Percentiles rank a stretch among this genome's conserved stretches.
phyloP scores from a whole-genome alignment of 1,140 invertebrate genomes.

The Hylyphantes graminicola region DNA sequence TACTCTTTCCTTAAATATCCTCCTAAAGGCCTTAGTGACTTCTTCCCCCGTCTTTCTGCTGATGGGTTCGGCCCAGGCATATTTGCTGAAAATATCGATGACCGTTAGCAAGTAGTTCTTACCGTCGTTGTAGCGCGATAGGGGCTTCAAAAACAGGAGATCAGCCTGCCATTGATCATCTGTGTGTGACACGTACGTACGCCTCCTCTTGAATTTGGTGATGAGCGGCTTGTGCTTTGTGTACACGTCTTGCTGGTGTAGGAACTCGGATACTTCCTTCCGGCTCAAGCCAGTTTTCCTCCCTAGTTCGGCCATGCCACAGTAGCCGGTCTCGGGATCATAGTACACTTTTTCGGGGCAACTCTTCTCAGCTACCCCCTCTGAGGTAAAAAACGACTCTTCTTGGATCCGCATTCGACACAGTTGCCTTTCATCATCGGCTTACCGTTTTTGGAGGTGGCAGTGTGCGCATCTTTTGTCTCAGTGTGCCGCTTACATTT shows the following conservation, averaged over 20 bases:
- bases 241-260: slow-evolving; percentile 52
- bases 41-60: slow-evolving; percentile 67
- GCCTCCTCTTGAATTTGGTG: slow-evolving; percentile 54
- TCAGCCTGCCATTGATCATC: slow-evolving; percentile 68
- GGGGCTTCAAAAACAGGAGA: slow-evolving; percentile 64
- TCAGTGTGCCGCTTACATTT: slow-evolving; percentile 1
- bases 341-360: slow-evolving; percentile 15
- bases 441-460: slow-evolving; percentile 33
- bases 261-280: slow-evolving; percentile 8
- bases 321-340: background rate
- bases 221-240: slow-evolving; percentile 61
- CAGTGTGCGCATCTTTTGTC: background rate
- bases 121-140: slow-evolving; percentile 67
- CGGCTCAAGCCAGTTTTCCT: slow-evolving; percentile 10
- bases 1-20: slow-evolving; percentile 63
- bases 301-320: background rate
- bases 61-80: slow-evolving; percentile 68
- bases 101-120: no score
- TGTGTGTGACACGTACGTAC: no score
- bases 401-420: background rate
- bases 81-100: slow-evolving; percentile 70
- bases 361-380: background rate
- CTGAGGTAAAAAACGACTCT: background rate
- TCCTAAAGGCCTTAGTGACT: slow-evolving; percentile 61
- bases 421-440: slow-evolving; percentile 4